Conservation (phyloP, 30 jellyfish, hydroid and myxozoan species). For the Aurelia aurita region DNA sequence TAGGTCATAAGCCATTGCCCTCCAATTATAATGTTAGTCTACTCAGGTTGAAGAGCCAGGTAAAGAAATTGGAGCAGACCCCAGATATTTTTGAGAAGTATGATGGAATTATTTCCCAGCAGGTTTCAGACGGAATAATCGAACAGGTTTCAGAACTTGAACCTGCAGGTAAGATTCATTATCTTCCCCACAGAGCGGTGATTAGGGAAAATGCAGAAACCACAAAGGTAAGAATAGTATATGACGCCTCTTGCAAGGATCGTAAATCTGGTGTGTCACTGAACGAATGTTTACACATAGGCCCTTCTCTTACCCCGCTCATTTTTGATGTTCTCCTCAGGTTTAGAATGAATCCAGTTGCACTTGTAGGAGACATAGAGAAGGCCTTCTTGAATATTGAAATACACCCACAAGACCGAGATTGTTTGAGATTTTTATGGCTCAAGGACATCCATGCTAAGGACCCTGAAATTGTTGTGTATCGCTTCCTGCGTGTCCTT, state of each 20-base stretch:
- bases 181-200: constrained; percentile 38
- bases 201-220: constrained; percentile 52
- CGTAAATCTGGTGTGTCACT: constrained; percentile 33
- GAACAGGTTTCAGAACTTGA: constrained; percentile 46
- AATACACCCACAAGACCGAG: too few relatives aligned
- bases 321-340: constrained; percentile 45
- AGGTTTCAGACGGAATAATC: constrained; percentile 43
- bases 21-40: constrained; percentile 22
- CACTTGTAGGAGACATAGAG: constrained; percentile 41
- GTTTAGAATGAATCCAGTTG: constrained; percentile 15
- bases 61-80: constrained; percentile 34
- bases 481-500: constrained; percentile 12
- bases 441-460: constrained; percentile 3
- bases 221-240: constrained; percentile 47
- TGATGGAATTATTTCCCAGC: constrained; percentile 34
- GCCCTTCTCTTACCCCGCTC: constrained; percentile 38
- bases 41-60: constrained; percentile 34
- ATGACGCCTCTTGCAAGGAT: constrained; percentile 42
- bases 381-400: constrained; percentile 38
- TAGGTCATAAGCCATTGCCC: constrained; percentile 58
- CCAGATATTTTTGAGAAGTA: constrained; percentile 16
- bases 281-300: constrained; percentile 48
- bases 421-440: too few relatives aligned
- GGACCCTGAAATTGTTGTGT: constrained; percentile 22
- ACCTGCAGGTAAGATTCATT: constrained; percentile 27